Percentiles rank a stretch among this genome's conserved stretches.
phyloP scores from a whole-genome alignment of 37 sponge, comb jelly and placozoan genomes.

The Ephydatia muelleri region DNA sequence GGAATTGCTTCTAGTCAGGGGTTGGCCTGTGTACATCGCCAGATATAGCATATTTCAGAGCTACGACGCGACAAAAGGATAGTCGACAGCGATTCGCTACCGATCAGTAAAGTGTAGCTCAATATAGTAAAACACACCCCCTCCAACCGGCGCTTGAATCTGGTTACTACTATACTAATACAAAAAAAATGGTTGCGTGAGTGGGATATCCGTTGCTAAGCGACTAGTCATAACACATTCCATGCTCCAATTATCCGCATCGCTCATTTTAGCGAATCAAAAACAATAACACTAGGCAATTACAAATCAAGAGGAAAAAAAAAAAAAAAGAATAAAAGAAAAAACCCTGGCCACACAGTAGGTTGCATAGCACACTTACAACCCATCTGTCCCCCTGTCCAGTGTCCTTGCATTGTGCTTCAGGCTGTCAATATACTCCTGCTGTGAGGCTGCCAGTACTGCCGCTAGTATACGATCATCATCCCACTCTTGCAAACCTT shows the following conservation, averaged over 20 bases:
- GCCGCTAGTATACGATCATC: conserved; percentile 85
- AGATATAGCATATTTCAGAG: conserved; percentile 7
- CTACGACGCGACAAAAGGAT: neutral
- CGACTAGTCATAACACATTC: neutral
- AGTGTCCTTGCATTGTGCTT: conserved; percentile 35
- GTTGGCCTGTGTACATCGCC: conserved; percentile 73
- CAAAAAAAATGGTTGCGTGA: neutral
- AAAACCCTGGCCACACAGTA: too few species aligned
- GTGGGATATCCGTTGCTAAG: neutral
- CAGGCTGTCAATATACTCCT: conserved; percentile 83
- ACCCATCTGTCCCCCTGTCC: conserved; percentile 26
- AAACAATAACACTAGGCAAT: neutral
- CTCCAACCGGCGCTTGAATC: neutral
- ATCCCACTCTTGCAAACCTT: conserved; percentile 88
- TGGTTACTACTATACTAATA: neutral
- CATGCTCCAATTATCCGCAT: neutral
- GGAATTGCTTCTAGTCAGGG: conserved; percentile 67
- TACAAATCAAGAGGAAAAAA: neutral
- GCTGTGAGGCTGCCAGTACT: conserved; percentile 91
- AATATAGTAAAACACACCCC: neutral
- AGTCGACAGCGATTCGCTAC: neutral
- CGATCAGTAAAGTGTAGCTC: neutral
- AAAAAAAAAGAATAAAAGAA: too few species aligned
- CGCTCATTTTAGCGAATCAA: neutral
- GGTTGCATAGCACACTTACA: neutral